Conservation (phyloP, 2,797 vertebrate genomes). For the Poeciliopsis presidionis region DNA sequence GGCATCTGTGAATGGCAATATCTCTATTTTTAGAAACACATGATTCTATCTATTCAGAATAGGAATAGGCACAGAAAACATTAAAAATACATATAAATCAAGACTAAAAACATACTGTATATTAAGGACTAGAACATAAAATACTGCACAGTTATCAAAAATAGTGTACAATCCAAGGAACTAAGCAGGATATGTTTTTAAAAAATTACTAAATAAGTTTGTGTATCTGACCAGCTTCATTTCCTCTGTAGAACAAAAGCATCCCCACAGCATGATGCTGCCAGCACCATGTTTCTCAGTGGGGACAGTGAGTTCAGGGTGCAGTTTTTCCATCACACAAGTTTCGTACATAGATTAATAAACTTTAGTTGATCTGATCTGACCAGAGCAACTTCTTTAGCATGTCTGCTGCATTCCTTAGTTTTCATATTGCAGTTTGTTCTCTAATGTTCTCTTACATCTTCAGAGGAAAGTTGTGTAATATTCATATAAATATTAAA, state of each 20-base stretch:
- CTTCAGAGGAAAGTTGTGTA: background rate
- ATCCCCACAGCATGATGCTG: background rate
- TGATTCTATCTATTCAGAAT: no score
- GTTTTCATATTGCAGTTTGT: background rate
- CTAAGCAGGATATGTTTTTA: no score
- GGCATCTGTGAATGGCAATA: background rate
- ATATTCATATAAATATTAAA: background rate
- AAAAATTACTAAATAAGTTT: no score
- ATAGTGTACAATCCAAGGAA: no score
- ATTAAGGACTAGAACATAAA: no score
- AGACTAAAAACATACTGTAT: no score
- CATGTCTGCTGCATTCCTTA: background rate
- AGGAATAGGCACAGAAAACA: no score
- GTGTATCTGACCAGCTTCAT: background rate
- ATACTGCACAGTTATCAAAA: no score
- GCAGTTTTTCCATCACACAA: background rate
- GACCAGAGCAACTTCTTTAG: background rate
- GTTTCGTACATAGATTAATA: background rate
- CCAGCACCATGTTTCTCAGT: background rate
- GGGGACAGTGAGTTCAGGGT: background rate
- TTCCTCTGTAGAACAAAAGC: background rate
- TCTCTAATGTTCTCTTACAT: background rate
- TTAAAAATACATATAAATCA: no score
- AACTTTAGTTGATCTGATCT: background rate
- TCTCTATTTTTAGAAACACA: background rate